Percentiles rank a stretch among this genome's conserved stretches.
Evolutionary conservation across 2,888 invertebrate species (phyloP).

Genomic region (Eulithis prunata): DNA sequence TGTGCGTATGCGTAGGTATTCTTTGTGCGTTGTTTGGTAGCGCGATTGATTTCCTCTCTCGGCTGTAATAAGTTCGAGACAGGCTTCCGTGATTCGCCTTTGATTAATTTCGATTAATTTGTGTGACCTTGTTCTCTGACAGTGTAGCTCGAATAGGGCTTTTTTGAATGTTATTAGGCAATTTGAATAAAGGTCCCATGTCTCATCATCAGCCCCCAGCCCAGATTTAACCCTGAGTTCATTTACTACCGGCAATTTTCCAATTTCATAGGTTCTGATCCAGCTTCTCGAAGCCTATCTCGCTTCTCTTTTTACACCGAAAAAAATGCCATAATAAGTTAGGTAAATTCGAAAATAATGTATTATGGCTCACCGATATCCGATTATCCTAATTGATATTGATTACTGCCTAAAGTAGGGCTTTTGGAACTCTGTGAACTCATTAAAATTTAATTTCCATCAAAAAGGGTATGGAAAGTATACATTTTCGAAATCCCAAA

Average conservation of each 20-base stretch:
- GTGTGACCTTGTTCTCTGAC: slow-evolving; percentile 38
- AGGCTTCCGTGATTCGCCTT: slow-evolving; percentile 61
- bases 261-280: not conserved
- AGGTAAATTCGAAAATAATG: too few species aligned
- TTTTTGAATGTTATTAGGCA: not conserved
- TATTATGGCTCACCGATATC: too few species aligned
- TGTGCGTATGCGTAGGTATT: slow-evolving; percentile 3
- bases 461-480: too few species aligned
- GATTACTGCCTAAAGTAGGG: too few species aligned
- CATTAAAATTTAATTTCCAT: too few species aligned
- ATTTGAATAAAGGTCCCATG: not conserved
- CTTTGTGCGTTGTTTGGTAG: slow-evolving; percentile 25
- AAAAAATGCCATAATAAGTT: not conserved
- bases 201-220: not conserved
- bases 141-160: not conserved
- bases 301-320: not conserved
- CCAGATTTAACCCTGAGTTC: not conserved
- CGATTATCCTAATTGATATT: too few species aligned
- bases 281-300: too few species aligned
- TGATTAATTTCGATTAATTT: slow-evolving; percentile 66
- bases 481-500: too few species aligned
- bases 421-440: too few species aligned
- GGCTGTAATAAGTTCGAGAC: slow-evolving; percentile 47
- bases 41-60: slow-evolving; percentile 59
- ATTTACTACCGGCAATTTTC: not conserved